phyloP scores from a whole-genome alignment of 2,888 invertebrate genomes.

The Lithodes maja region DNA sequence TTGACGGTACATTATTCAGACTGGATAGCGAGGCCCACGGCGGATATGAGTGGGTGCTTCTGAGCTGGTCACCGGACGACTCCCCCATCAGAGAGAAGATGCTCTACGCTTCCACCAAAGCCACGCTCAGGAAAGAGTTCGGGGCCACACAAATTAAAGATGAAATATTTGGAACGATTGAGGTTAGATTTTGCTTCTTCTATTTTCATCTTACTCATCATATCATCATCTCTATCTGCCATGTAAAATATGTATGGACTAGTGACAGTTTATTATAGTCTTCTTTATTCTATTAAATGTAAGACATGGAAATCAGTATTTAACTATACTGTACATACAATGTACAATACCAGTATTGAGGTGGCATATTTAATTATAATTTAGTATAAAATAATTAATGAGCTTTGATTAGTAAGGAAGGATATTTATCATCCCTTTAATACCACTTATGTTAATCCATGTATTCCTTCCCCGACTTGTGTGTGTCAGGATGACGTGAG shows the following conservation, averaged over 20 bases:
- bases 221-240: too few species aligned
- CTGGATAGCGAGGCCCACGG: slow-evolving; percentile 73
- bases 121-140: slow-evolving; percentile 97
- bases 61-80: slow-evolving; percentile 95
- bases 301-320: too few species aligned
- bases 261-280: too few species aligned
- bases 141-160: slow-evolving; percentile 95
- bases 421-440: not conserved
- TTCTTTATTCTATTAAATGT: too few species aligned
- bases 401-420: too few species aligned
- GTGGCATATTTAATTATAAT: too few species aligned
- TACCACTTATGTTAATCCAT: not conserved
- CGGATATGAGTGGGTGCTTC: slow-evolving; percentile 93
- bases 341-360: too few species aligned
- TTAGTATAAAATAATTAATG: too few species aligned
- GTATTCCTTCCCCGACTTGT: not conserved
- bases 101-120: slow-evolving; percentile 98
- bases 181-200: slow-evolving; percentile 76
- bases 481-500: slow-evolving; percentile 76
- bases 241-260: too few species aligned
- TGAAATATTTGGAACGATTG: slow-evolving; percentile 91
- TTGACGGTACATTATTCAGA: not conserved
- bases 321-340: too few species aligned
- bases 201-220: not conserved
- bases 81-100: slow-evolving; percentile 95